Conservation (phyloP, 2,113 vertebrate species). For the Acanthochromis polyacanthus region DNA sequence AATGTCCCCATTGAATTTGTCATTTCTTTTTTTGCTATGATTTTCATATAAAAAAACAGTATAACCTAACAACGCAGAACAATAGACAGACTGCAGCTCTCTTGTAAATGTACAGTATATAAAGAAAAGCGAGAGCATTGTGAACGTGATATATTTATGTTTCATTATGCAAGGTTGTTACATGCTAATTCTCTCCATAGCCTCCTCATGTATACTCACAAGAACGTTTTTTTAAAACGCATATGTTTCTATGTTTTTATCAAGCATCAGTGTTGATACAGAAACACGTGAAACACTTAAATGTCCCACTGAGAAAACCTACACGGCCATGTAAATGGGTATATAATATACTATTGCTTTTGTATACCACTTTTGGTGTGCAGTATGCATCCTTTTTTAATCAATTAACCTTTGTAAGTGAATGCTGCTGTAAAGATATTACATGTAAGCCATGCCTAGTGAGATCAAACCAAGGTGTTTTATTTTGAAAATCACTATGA, state of each 20-base stretch:
- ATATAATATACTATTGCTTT: conserved; percentile 71
- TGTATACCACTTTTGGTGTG: conserved; percentile 73
- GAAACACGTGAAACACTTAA: conserved; percentile 52
- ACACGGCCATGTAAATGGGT: conserved; percentile 61
- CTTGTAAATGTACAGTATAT: conserved; percentile 49
- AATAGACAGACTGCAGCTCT: conserved; percentile 50
- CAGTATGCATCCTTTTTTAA: conserved; percentile 79
- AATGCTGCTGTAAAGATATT: conserved; percentile 78
- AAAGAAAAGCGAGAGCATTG: conserved; percentile 54
- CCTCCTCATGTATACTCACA: conserved; percentile 46
- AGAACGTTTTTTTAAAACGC: conserved; percentile 31
- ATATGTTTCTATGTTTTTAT: conserved; percentile 51
- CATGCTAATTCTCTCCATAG: conserved; percentile 50
- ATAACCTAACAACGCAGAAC: conserved; percentile 40
- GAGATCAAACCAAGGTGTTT: conserved; percentile 71
- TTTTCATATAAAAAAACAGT: conserved; percentile 60
- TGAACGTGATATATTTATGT: conserved; percentile 70
- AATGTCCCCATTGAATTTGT: conserved; percentile 46
- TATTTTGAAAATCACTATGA: conserved; percentile 69
- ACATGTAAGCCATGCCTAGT: conserved; percentile 78
- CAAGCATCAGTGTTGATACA: conserved; percentile 54
- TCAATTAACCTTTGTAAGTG: conserved; percentile 75
- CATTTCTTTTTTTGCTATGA: conserved; percentile 52
- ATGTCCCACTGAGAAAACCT: conserved; percentile 56
- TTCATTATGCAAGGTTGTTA: conserved; percentile 73